Base-by-base conservation (phyloP, 2,888 invertebrate genomes). In the Boloria selene region DNA sequence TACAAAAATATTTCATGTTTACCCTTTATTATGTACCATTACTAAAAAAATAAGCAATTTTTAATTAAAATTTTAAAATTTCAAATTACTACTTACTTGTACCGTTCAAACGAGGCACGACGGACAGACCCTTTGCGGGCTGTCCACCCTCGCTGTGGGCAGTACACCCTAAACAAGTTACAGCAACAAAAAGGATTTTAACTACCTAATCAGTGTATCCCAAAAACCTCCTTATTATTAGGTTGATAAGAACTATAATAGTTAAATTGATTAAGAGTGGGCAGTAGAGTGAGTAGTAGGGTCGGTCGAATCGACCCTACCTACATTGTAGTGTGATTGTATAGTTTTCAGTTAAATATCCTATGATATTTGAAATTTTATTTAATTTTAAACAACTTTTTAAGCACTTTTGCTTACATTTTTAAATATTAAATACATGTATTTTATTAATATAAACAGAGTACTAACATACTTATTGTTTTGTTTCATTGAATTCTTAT, bases 121-220 rank as follows among this genome's bases (percentile, higher is more conserved):
- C 78, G 86, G 80, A 81, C 82, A 83, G 85, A 87, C 87, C 90
- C 91, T 90, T 87, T 91, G 88, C 90, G 92, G 91, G 79, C 91
- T 89, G 89, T 89, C 80, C 88, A 82, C 90, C 90, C 90, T 85
- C 79, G 77, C 83, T 82, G 85, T 90, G 90, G 90, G 90, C 91
- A 92, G 90, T 88, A 80, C 90, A 86, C 90, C 92, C 84, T 84
- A 80, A 84, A 82, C 82, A 82, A 82, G 83, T 79, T 76, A 71
- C 72, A 72, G 74, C 74, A 80, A 75, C 82, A 83, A 86, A 89
- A 85, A 89, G 88, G 87, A 86, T 80, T 79, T 75, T 79, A 88
- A 81, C 82, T 73, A 70, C 80, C 79, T 50, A 42, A n/a, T 53
- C 42, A 51, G 14, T 22, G 26, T 73, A 75, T 54, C 10, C 65